Evolutionary conservation across 1,140 invertebrate genomes (phyloP), one percentile per base, ranked within the genome.

Genomic region (Pemphigus obesinymphae): DNA sequence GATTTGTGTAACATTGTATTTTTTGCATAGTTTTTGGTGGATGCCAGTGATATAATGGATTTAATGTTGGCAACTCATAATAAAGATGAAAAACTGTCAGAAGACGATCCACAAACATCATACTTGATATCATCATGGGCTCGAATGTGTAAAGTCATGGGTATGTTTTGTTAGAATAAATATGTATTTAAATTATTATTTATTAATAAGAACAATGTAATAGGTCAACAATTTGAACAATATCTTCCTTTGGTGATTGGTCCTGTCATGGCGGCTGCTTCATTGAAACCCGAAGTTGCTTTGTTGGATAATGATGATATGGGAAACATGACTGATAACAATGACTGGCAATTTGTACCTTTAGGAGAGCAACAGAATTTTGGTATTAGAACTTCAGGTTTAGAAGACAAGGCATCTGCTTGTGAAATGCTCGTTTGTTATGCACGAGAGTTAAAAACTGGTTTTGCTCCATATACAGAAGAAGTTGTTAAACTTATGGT

Each of bases 401-500:
- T 99, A 81, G 98, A 99, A 88, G 98, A 99, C 85, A 99, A 99
- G 87, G 96, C 97, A 0, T 98, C 96, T 1, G 98, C 98, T 0
- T 99, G 97, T 87, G 97, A 98, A 87, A 99, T 99, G 97, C 88
- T 99, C 11, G 97, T 99, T 11, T 99, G 97, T 87, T 99, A 99
- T 87, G 98, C 98, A 0, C 90, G 96, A 34, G 97, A 99, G 88
- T 88, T 99, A 29, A 99, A 99, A 87, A 96, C 98, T 85, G 95
- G 93, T 3, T 99, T 99, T 88, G 94, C 94, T 15, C 92, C 93
- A 84, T 99, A 99, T 86, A 93, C 96, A 2, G 96, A 99, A 86
- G 92, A 97, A 86, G 96, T 97, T 17, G 95, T 98, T 0, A 93
- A 94, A 85, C 89, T 99, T 61, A 98, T 97, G 94, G 93, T 99